These are phyloP conservation scores for Lethrus apterus DNA, from an alignment of 1,140 invertebrate species.

Conservation along the genomic window DNA sequence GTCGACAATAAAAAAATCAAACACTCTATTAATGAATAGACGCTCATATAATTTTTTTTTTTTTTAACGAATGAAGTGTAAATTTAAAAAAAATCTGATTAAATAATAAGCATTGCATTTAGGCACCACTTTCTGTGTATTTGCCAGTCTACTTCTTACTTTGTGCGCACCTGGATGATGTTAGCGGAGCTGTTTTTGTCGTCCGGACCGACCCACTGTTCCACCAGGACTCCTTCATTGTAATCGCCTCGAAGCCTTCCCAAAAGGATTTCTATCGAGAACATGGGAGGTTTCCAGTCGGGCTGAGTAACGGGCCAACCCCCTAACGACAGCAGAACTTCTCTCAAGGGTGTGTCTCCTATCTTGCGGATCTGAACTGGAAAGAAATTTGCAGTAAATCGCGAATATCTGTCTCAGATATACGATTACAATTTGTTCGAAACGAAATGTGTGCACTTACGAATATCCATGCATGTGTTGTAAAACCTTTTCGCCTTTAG, in stretches of 20 bases:
- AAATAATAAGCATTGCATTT: too few species aligned
- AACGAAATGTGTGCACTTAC: slow-evolving; percentile 60
- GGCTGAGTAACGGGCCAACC: slow-evolving; percentile 68
- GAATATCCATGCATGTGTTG: slow-evolving; percentile 77
- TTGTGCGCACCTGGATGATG: slow-evolving; percentile 70
- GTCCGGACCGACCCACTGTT: slow-evolving; percentile 77
- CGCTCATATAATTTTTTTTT: too few species aligned
- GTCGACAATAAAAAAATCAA: too few species aligned
- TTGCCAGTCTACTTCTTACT: slow-evolving; percentile 44
- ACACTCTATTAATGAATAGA: too few species aligned
- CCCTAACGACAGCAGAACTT: slow-evolving; percentile 55
- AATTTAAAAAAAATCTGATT: too few species aligned
- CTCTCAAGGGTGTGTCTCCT: slow-evolving; percentile 56
- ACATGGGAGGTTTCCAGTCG: slow-evolving; percentile 53
- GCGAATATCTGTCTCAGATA: not conserved
- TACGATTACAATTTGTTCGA: not conserved
- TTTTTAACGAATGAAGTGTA: too few species aligned
- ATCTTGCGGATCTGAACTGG: slow-evolving; percentile 64
- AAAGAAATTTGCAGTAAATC: slow-evolving; percentile 14
- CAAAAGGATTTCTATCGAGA: slow-evolving; percentile 56
- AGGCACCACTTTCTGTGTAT: too few species aligned
- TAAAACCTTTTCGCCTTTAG: slow-evolving; percentile 79
- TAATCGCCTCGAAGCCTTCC: slow-evolving; percentile 61
- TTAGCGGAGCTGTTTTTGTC: slow-evolving; percentile 79
- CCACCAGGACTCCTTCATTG: slow-evolving; percentile 67